A percentile compares a stretch with the other conserved stretches of the same genome.
Evolutionary conservation across 2,113 vertebrate species (phyloP).

Genomic region (Microcebus jonahi): DNA sequence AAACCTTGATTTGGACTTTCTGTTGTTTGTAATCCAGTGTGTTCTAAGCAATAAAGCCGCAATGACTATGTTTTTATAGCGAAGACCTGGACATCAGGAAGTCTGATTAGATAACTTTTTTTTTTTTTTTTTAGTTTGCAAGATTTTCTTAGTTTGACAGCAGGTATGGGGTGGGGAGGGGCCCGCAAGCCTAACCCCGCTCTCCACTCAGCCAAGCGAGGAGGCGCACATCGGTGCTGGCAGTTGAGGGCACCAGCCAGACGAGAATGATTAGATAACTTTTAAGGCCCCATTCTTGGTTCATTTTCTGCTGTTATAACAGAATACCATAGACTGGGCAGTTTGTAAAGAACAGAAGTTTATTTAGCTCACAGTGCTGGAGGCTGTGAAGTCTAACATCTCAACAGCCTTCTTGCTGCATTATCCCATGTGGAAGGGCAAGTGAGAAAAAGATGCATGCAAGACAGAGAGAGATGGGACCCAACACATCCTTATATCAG

Average conservation of each 20-base stretch:
- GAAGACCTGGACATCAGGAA: neutral
- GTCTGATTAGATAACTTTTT: neutral
- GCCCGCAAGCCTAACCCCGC: too few relatives aligned
- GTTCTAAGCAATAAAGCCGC: neutral
- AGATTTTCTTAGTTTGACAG: too few relatives aligned
- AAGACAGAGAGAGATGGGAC: neutral
- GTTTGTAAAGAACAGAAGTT: neutral
- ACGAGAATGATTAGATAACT: too few relatives aligned
- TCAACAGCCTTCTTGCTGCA: neutral
- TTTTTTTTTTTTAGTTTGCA: too few relatives aligned
- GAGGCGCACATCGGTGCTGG: too few relatives aligned
- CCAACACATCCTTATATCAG: too few relatives aligned
- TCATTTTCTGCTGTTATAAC: neutral
- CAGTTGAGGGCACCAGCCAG: too few relatives aligned
- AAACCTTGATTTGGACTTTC: constrained; percentile 2
- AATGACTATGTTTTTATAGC: neutral
- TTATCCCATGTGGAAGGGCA: neutral
- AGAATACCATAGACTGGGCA: neutral
- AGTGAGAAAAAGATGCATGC: neutral
- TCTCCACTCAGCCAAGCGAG: too few relatives aligned
- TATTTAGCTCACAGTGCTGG: neutral
- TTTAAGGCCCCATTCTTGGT: neutral
- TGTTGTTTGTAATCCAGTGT: neutral
- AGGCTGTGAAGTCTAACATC: neutral
- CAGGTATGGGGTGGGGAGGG: too few relatives aligned